Base-by-base conservation (phyloP, 2,888 invertebrate species). In the Lingula anatina region DNA sequence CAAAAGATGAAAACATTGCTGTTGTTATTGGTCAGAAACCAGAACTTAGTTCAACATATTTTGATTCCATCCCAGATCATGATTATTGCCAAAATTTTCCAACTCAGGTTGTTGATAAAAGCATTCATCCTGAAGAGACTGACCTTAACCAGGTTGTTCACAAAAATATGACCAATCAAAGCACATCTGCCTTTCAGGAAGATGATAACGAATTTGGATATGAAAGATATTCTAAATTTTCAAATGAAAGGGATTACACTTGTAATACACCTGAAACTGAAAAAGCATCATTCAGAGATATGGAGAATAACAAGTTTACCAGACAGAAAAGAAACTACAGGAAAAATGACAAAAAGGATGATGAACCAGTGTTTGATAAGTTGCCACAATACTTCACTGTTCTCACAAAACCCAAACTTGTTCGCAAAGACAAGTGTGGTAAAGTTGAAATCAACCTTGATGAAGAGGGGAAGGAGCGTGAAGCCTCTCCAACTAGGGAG, bases 41-140 rank as follows among this genome's bases (percentile, higher is more conserved):
- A 24, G 44, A 27, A 23, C 55, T 54, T 2, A 54, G 46, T 47
- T 40, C 51, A 21, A 49, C 51, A 49, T 61, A 59, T 47, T 64
- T 51, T 47, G 51, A 51, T 18, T 35, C 59, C 65, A 78, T 61
- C 73, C 68, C 81, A 52, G 84, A 84, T 67, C 84, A 84, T 62
- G 82, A 83, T 70, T 85, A 85, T 61, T 83, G 83, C 60, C 66
- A 50, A 48, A 48, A 50, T 27, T 39, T 20, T 27, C 44, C 44
- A 18, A 39, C 7, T 12, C n/a, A 39, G 39, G 39, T 20, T 12
- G 39, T 12, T 18, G 12, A 12, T n/a, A 18, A n/a, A 9, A 18
- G 20, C 7, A 31, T 15, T 12, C 9, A 31, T 15, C 15, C 35
- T 31, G 35, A 12, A 31, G 35, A 31, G 35, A 31, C 35, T 7